Base-by-base conservation (phyloP, 1,140 invertebrate species). In the Neodiprion fabricii region DNA sequence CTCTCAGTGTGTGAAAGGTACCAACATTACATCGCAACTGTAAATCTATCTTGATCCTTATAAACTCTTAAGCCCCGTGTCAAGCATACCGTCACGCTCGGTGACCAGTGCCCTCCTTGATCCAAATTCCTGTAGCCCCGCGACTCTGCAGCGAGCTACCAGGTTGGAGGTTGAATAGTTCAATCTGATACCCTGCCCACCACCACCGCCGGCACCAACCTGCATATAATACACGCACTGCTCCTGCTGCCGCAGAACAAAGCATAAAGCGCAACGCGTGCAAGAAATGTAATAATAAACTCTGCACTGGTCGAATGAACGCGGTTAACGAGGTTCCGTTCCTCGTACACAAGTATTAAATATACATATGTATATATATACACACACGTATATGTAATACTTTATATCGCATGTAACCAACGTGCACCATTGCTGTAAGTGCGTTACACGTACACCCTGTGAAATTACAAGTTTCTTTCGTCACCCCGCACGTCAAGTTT, bases 281-380 rank as follows among this genome's bases (percentile, higher is more conserved):
- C 53, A 61, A 61, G 53, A 61, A 61, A 61, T 61, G 53, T 17
- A 61, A 61, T 61, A 61, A 61, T 61, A 17, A 61, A 61, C 53
- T 40, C 28, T 40, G 53, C n/a, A 12, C 53, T 61, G 53, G 11
- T 61, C 53, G 53, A 61, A 61, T 61, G 53, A 61, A 61, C 53
- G 53, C 53, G 53, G 53, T 61, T 61, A 61, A 61, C 53, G 53
- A 61, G 53, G 53, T 61, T 61, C 53, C 53, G 53, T 12, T 61
- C 53, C 53, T 61, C n/a, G 11, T 61, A 9, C n/a, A 40, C 5
- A 40, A 40, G 28, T 40, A 40, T 40, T 40, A 40, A 3, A 40
- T 40, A 40, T 40, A 40, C 5, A 40, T 40, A 40, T 40, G 28
- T 40, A 40, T 21, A 21, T 21, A 21, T 21, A 21, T 21, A 21